Evolutionary conservation across 2,113 vertebrate species (phyloP).

Genomic region (Triplophysa siluroides): DNA sequence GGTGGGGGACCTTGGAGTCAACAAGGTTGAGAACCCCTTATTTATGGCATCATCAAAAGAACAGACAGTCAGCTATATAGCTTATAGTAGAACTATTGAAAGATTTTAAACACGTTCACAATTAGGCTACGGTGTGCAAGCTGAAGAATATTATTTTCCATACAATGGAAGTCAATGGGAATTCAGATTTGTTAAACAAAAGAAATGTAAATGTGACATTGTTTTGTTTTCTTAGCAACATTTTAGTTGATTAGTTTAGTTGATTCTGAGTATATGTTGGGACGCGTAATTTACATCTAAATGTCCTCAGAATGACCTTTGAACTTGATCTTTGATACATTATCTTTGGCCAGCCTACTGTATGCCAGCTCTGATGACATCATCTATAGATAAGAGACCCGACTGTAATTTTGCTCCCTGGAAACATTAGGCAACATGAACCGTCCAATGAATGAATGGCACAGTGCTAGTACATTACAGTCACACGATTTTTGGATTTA

Average conservation of each 20-base stretch:
- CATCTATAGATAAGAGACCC: constrained; percentile 18
- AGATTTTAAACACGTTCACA: too few species aligned
- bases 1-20: too few species aligned
- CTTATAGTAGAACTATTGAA: too few species aligned
- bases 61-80: too few species aligned
- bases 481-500: neutral
- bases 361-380: constrained; percentile 18
- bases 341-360: constrained; percentile 7
- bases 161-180: too few species aligned
- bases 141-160: too few species aligned
- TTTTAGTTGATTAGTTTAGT: constrained; percentile 4
- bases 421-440: neutral
- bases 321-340: constrained; percentile 3
- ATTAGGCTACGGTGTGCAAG: too few species aligned
- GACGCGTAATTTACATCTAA: constrained; percentile 1
- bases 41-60: too few species aligned
- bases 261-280: neutral
- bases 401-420: neutral
- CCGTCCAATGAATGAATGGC: constrained; percentile 18
- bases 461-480: neutral
- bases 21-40: too few species aligned
- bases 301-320: neutral
- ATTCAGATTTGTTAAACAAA: neutral
- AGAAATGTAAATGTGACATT: constrained; percentile 2
- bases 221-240: too few species aligned